These are phyloP conservation scores for Darevskia mixta DNA, from an alignment of 2,797 vertebrate genomes.

Conservation along the genomic window DNA sequence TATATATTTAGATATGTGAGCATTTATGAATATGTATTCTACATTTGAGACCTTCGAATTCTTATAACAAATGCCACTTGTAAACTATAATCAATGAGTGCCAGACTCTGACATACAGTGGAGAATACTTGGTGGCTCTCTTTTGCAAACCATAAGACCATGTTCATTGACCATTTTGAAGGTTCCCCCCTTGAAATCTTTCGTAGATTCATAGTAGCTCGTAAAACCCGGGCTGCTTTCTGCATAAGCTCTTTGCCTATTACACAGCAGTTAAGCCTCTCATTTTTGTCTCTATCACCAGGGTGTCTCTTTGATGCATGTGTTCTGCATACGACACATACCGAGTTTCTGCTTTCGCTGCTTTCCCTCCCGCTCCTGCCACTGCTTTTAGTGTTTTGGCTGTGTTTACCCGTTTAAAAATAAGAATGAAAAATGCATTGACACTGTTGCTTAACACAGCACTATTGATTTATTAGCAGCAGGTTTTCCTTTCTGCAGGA, in stretches of 20 bases:
- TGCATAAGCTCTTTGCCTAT: background rate
- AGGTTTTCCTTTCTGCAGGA: constrained; percentile 21
- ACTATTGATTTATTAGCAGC: constrained; percentile 41
- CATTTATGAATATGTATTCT: no score
- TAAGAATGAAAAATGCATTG: constrained; percentile 43
- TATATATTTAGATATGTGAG: no score
- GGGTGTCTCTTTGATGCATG: constrained; percentile 45
- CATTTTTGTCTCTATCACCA: constrained; percentile 21
- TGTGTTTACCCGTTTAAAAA: constrained; percentile 40
- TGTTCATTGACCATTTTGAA: background rate
- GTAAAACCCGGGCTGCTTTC: background rate
- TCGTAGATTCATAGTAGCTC: background rate
- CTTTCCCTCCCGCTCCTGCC: constrained; percentile 2
- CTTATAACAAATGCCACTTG: background rate
- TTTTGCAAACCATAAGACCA: background rate
- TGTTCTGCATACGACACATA: constrained; percentile 10
- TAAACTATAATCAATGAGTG: background rate
- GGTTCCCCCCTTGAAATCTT: background rate
- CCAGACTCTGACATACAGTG: background rate
- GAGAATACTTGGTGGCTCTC: background rate
- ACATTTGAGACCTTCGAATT: no score
- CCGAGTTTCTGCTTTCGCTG: constrained; percentile 19
- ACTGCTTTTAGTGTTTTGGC: constrained; percentile 25
- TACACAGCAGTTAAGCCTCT: constrained; percentile 24
- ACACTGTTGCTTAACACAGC: constrained; percentile 35